Percentiles rank a stretch among this genome's conserved stretches.
phyloP scores from a whole-genome alignment of 2,888 invertebrate genomes.

The Trissolcus brochymenae region DNA sequence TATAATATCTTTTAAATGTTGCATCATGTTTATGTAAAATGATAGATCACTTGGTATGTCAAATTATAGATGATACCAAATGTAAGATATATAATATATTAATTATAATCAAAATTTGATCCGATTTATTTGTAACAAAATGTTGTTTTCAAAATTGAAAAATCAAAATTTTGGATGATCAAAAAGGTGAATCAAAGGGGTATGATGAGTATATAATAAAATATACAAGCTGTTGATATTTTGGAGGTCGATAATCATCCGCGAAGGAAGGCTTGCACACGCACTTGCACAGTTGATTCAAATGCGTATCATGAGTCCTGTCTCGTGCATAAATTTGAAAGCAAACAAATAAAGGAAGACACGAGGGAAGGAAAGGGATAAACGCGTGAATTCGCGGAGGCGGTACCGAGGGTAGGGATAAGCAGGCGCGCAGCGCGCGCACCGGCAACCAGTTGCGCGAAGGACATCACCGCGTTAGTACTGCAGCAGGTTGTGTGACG shows the following conservation, averaged over 20 bases:
- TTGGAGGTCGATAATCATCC: conserved; percentile 39
- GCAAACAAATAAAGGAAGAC: conserved; percentile 50
- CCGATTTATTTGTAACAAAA: too few species aligned
- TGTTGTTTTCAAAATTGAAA: too few species aligned
- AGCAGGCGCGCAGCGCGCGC: conserved; percentile 55
- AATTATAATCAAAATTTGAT: too few species aligned
- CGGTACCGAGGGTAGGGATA: conserved; percentile 43
- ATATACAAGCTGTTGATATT: conserved; percentile 15
- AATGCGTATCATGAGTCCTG: conserved; percentile 49
- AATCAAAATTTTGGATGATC: too few species aligned
- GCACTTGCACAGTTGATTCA: conserved; percentile 34
- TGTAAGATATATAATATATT: too few species aligned
- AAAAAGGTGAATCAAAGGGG: too few species aligned
- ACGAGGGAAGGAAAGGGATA: conserved; percentile 37
- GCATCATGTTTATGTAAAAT: too few species aligned
- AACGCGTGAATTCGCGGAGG: conserved; percentile 42
- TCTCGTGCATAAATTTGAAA: conserved; percentile 52
- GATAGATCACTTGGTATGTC: too few species aligned
- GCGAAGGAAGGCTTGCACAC: conserved; percentile 34
- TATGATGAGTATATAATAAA: conserved; percentile 1
- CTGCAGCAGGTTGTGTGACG: conserved; percentile 20
- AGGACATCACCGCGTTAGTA: conserved; percentile 37
- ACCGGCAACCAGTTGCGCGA: conserved; percentile 57
- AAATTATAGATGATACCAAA: too few species aligned
- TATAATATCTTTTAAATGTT: too few species aligned